Base-by-base conservation (phyloP, 2,888 invertebrate genomes). In the Mimas tiliae region DNA sequence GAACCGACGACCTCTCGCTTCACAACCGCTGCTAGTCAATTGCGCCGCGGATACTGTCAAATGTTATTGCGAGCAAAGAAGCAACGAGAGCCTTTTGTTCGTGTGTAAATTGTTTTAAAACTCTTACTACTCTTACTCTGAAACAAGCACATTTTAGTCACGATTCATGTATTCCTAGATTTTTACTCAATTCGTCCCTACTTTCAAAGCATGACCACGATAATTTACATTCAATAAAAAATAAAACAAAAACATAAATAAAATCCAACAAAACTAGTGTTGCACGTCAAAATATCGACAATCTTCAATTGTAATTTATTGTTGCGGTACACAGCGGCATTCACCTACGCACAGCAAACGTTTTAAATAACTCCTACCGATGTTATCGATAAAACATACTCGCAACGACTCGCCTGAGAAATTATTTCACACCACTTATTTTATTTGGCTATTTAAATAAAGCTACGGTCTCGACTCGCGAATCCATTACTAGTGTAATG, bases 221-320 rank as follows among this genome's bases (percentile, higher is more conserved):
- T 38, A 7, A 38, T 38, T 38, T 38, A 7, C 3, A 38, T 38
- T 7, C 38, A 38, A 38, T 38, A 38, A 38, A 38, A 38, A 38
- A 68, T 66, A 69, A 71, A n/a, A n/a, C n/a, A n/a, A n/a, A n/a
- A n/a, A n/a, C n/a, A 69, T 69, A 72, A 72, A 72, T 67, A 71
- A 72, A 72, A 74, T 72, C 73, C 67, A 81, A 80, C 27, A 78
- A 72, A 74, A 70, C 72, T 70, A 75, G 79, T 76, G 80, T 73
- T 75, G 80, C 73, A 76, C 76, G 83, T 84, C 80, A 84, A 79
- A 79, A 82, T 84, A 86, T 87, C 87, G 83, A 84, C 79, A 84
- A 84, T 85, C 85, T 84, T 67, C 68, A 75, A 81, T 74, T 80
- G 76, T 74, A 80, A 88, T 89, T 88, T 88, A 89, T 87, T 83